Conservation (phyloP, 2,888 invertebrate genomes). For the Drosophila kambysellisi region DNA sequence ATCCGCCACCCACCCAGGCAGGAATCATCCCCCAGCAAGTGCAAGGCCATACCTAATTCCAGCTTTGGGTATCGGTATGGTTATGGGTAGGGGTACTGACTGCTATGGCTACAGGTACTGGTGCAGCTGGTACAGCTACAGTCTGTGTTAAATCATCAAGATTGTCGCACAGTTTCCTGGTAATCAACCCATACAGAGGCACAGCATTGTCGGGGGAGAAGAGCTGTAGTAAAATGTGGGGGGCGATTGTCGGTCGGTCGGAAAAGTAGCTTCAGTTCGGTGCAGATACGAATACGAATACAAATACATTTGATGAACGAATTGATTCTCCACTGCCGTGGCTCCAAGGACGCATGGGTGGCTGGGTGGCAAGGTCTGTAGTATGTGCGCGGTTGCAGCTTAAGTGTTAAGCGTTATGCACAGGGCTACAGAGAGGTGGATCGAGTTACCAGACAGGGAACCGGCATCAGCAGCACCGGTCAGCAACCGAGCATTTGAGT, state of each 20-base stretch:
- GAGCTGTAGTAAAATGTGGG: background rate
- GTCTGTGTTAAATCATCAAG: conserved; percentile 42
- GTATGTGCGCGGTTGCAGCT: conserved; percentile 68
- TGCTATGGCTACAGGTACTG: background rate
- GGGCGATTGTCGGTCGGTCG: conserved; percentile 35
- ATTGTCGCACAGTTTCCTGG: conserved; percentile 42
- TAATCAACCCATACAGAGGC: conserved; percentile 54
- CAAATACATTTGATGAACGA: conserved; percentile 42
- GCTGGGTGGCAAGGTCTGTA: background rate
- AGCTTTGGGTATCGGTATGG: background rate
- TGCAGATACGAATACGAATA: conserved; percentile 17
- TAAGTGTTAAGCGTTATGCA: conserved; percentile 84
- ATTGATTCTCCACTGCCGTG: conserved; percentile 31
- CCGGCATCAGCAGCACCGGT: conserved; percentile 10
- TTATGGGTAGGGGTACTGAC: background rate
- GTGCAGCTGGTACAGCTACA: background rate
- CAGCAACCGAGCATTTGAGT: conserved; percentile 13
- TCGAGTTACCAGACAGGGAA: conserved; percentile 1
- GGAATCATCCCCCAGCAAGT: conserved; percentile 6
- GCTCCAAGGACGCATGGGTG: background rate
- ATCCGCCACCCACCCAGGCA: conserved; percentile 1
- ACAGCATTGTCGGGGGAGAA: conserved; percentile 7
- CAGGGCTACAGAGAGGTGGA: conserved; percentile 36
- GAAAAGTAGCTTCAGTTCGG: conserved; percentile 47
- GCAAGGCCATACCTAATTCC: conserved; percentile 21